Conservation (phyloP, 2,888 invertebrate genomes). For the Agrochola lota region DNA sequence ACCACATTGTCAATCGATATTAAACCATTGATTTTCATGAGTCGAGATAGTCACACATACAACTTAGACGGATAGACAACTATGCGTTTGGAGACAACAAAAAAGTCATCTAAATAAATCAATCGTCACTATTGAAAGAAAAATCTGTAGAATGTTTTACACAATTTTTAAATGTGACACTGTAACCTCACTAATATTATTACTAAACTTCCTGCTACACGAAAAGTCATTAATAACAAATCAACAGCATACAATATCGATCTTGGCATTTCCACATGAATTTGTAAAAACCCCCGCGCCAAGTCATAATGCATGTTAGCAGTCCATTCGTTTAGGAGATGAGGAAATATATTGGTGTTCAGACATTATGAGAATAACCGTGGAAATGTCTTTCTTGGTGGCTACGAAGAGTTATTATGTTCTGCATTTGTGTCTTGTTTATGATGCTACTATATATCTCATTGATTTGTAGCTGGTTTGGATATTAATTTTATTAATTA, state of each 20-base stretch:
- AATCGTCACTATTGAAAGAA: too few species aligned
- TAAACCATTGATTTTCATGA: background rate
- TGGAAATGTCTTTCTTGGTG: constrained; percentile 29
- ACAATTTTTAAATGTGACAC: background rate
- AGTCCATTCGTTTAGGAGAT: constrained; percentile 33
- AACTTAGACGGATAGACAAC: background rate
- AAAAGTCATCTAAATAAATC: background rate
- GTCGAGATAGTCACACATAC: background rate
- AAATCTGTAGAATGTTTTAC: background rate
- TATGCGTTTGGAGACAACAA: background rate
- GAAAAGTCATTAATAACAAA: background rate
- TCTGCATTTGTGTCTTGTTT: background rate
- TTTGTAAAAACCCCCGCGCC: background rate
- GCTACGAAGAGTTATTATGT: constrained; percentile 14
- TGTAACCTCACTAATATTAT: background rate
- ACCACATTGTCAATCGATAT: too few species aligned
- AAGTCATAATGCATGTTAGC: constrained; percentile 36
- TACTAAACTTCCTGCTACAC: background rate
- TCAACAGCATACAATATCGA: background rate
- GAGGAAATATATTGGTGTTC: constrained; percentile 18
- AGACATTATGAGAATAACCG: constrained; percentile 28
- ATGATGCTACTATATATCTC: background rate
- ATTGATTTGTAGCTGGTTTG: constrained; percentile 1
- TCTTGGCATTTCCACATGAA: background rate
- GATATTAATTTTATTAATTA: background rate